Base-by-base conservation (phyloP, 2,888 invertebrate genomes). In the Tethea ocularis region DNA sequence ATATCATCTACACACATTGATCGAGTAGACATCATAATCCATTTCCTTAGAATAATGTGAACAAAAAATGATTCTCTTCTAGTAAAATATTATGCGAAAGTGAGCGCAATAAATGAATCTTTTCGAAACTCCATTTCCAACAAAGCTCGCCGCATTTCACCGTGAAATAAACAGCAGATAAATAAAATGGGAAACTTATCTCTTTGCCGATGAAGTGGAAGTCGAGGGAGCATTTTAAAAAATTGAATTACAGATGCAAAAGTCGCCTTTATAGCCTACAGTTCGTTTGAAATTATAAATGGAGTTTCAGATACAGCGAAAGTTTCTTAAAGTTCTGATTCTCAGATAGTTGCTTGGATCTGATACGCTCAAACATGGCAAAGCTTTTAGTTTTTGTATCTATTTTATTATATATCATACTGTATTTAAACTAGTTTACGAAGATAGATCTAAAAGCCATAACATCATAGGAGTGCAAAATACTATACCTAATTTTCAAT, bases 181-280 rank as follows among this genome's bases (percentile, higher is more conserved):
- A 46, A 46, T 46, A 46, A 46, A 20, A 46, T 41, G 41, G 8
- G 6, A 26, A 15, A 26, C 17, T 52, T 52, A 26, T 23, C 15
- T 24, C 20, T 46, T 46, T 10, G 10, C 20, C 46, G 46, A 46
- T 20, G 10, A 46, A 46, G 46, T 20, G 20, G 20, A 46, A 46
- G 46, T 46, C 10, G 17, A 20, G 20, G 10, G 7, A 20, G 46
- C 10, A 20, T 46, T 23, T 52, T 52, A 24, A 52, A 33, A 52
- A 52, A 52, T 23, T 24, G 24, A 52, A 52, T n/a, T 22, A 52
- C 26, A 26, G 24, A 23, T 26, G 52, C 26, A 52, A 52, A 52
- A 23, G 26, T 52, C 52, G 23, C 5, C 24, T 52, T 52, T 24
- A 26, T 26, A 52, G 26, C 26, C 26, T 52, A 52, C 23, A 26